Conservation (phyloP, 2,888 invertebrate species). For the Drosophila multiciliata region DNA sequence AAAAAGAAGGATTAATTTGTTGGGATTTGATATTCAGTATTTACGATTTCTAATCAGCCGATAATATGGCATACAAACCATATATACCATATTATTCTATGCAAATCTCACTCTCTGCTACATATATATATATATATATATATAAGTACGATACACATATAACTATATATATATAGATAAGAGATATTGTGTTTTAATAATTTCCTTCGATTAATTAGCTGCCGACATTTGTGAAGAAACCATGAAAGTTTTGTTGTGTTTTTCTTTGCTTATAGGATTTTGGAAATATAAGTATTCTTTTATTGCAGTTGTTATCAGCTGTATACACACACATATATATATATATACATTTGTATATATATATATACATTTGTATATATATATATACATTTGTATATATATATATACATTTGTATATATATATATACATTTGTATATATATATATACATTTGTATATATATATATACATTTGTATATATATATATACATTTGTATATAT, state of each 20-base stretch:
- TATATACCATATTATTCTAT: slow-evolving; percentile 16
- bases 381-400: not conserved
- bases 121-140: slow-evolving; percentile 6
- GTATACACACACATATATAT: slow-evolving; percentile 6
- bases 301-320: slow-evolving; percentile 37
- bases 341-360: not conserved
- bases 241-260: slow-evolving; percentile 60
- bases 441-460: slow-evolving; percentile 7
- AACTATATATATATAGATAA: slow-evolving; percentile 15
- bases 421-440: not conserved
- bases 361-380: slow-evolving; percentile 13
- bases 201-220: slow-evolving; percentile 41
- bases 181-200: slow-evolving; percentile 39
- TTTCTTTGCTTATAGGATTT: slow-evolving; percentile 12
- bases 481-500: not conserved
- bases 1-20: slow-evolving; percentile 36
- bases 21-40: slow-evolving; percentile 33
- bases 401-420: slow-evolving; percentile 7
- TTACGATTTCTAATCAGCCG: slow-evolving; percentile 12
- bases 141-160: slow-evolving; percentile 12
- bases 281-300: slow-evolving; percentile 50
- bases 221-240: slow-evolving; percentile 75
- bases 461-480: not conserved
- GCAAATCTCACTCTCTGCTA: slow-evolving; percentile 43
- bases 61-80: slow-evolving; percentile 5